Base-by-base conservation (phyloP, 64 coral and sea anemone genomes). In the Montipora capricornis region DNA sequence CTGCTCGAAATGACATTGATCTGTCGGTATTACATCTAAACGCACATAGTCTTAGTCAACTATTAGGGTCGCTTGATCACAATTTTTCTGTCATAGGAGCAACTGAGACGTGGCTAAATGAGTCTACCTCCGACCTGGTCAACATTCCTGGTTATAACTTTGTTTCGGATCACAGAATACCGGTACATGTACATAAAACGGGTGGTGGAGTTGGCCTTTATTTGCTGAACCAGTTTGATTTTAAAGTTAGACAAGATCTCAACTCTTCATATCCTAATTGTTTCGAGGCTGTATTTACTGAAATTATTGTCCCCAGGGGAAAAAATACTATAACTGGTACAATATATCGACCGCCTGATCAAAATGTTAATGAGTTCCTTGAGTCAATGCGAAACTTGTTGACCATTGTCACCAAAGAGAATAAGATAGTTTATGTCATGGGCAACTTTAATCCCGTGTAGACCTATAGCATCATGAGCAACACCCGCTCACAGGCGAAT, bases 311-410 rank as follows among this genome's bases (percentile, higher is more conserved):
- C 49, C 20, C 80, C 19, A 6, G 26, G 29, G 51, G 66, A 69
- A 89, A 89, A 61, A 89, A 89, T 49, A 73, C 66, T 13, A 76
- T 89, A 47, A 51, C 78, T 89, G 87, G 75, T 9, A 75, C 53
- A 26, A 78, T 89, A 57, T 89, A 89, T 79, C 53, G 74, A 75
- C 87, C 87, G 29, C 87, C 87, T 4, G 74, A 89, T 77, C 16
- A 60, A 77, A 49, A 77, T 76, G 48, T 89, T 49, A 51, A 44
- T 57, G 50, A 26, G 16, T 77, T 89, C 24, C 29, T 89, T 6
- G 58, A 89, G 44, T 24, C 19, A 55, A 59, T 89, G 51, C 8
- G 17, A 15, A 67, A 55, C 10, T 16, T 89, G 19, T 26, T 19
- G 50, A n/a, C 71, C 22, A 89, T 20, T 77, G 55, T 73, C 13